Evolutionary conservation across 1,140 invertebrate genomes (phyloP).

Genomic region (Mercenaria mercenaria): DNA sequence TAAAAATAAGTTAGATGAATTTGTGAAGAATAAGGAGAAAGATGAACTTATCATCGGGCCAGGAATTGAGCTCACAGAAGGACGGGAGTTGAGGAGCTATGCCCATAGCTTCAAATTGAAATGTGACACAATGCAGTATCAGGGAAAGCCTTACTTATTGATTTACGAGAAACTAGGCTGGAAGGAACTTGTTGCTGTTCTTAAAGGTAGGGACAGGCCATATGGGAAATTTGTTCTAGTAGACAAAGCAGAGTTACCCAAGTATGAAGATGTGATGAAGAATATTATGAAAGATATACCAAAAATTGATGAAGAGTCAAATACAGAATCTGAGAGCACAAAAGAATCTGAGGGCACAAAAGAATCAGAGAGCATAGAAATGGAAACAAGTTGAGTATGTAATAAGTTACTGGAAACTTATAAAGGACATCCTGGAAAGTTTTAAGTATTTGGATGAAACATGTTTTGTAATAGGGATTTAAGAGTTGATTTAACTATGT

Average conservation of each 20-base stretch:
- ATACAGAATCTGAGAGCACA: not conserved
- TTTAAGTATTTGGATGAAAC: too few species aligned
- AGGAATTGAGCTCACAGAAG: conserved; percentile 21
- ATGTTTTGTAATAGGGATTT: too few species aligned
- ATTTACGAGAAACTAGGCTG: conserved; percentile 70
- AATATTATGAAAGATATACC: conserved; percentile 26
- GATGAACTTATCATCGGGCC: conserved; percentile 18
- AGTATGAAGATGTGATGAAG: conserved; percentile 50
- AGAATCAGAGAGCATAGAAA: too few species aligned
- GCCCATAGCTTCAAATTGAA: conserved; percentile 56
- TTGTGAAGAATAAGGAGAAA: conserved; percentile 22
- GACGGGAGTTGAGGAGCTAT: conserved; percentile 60
- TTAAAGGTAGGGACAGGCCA: conserved; percentile 37
- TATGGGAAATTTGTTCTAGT: conserved; percentile 72
- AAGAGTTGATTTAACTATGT: too few species aligned
- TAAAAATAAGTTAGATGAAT: not conserved
- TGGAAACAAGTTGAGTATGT: too few species aligned
- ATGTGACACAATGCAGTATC: conserved; percentile 68
- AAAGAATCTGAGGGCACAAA: not conserved
- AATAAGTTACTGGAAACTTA: too few species aligned
- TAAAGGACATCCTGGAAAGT: too few species aligned
- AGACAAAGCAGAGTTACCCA: conserved; percentile 58
- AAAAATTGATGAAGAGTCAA: not conserved
- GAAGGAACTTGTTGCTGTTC: conserved; percentile 63
- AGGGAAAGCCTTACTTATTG: conserved; percentile 68